A percentile compares a stretch with the other conserved stretches of the same genome.
phyloP scores from a whole-genome alignment of 2,888 invertebrate species.

The Salpingus planirostris region DNA sequence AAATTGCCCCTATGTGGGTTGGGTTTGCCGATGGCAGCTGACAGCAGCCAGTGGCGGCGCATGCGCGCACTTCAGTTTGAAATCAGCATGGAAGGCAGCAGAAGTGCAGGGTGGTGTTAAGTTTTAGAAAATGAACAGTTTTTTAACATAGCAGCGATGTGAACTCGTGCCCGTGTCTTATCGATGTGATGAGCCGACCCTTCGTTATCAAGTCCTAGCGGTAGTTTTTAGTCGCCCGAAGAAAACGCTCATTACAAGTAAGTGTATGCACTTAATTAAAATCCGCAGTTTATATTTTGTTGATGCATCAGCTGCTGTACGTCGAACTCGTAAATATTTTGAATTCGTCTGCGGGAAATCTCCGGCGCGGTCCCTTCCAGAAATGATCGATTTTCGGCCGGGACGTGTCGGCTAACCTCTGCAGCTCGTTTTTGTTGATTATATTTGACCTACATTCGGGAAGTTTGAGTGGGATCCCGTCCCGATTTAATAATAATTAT shows the following conservation, averaged over 20 bases:
- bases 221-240: conserved; percentile 5
- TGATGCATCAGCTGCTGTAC: too few relatives aligned
- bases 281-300: too few relatives aligned
- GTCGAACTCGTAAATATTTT: too few relatives aligned
- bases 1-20: too few relatives aligned
- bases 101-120: conserved; percentile 36
- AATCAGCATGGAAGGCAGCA: conserved; percentile 36
- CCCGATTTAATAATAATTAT: too few relatives aligned
- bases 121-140: conserved; percentile 24
- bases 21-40: background rate
- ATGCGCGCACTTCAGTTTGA: conserved; percentile 35
- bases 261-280: conserved; percentile 15
- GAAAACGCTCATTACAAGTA: conserved; percentile 16
- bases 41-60: conserved; percentile 21
- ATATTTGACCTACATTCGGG: conserved; percentile 27
- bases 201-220: conserved; percentile 5
- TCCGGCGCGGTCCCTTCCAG: too few relatives aligned
- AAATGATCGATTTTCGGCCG: too few relatives aligned
- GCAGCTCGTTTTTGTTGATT: conserved; percentile 28
- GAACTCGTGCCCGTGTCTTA: conserved; percentile 13
- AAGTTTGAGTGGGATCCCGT: too few relatives aligned
- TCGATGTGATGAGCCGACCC: conserved; percentile 9
- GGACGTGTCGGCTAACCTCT: too few relatives aligned
- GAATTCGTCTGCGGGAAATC: too few relatives aligned
- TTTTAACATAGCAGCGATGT: conserved; percentile 14